These are phyloP conservation scores for Sceliomorpha sp. DNA, from an alignment of 2,888 invertebrate species.

Conservation along the genomic window DNA sequence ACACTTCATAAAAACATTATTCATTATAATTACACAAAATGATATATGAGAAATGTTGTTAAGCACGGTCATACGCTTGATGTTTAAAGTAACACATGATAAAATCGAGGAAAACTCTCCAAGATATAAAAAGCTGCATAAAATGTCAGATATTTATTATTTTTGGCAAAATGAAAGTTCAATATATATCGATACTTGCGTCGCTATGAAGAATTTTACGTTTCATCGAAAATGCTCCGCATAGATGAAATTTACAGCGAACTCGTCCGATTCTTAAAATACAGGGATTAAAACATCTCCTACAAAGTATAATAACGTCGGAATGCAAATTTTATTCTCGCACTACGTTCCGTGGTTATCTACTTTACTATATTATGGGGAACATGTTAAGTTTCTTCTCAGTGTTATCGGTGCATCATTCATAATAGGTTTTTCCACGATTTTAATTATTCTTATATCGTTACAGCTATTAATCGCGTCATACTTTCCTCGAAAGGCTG, in stretches of 20 bases:
- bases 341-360: neutral
- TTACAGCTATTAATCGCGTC: conserved; percentile 6
- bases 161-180: neutral
- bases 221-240: conserved; percentile 8
- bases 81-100: too few species aligned
- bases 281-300: conserved; percentile 7
- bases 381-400: conserved; percentile 1
- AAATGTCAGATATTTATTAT: too few species aligned
- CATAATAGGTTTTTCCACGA: neutral
- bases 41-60: too few species aligned
- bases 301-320: conserved; percentile 8
- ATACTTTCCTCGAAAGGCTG: conserved; percentile 25
- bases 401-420: neutral
- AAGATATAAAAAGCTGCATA: too few species aligned
- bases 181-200: conserved; percentile 4
- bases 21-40: too few species aligned
- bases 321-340: conserved; percentile 5
- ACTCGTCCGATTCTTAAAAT: conserved; percentile 18
- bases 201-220: conserved; percentile 10
- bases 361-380: neutral
- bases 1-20: too few species aligned
- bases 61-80: too few species aligned
- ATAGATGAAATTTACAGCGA: conserved; percentile 16
- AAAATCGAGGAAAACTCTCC: too few species aligned
- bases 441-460: conserved; percentile 10